Percentiles rank a stretch among this genome's conserved stretches.
These are phyloP conservation scores for Tenualosa thibaudeaui DNA, from an alignment of 2,797 vertebrate genomes.

Conservation along the genomic window DNA sequence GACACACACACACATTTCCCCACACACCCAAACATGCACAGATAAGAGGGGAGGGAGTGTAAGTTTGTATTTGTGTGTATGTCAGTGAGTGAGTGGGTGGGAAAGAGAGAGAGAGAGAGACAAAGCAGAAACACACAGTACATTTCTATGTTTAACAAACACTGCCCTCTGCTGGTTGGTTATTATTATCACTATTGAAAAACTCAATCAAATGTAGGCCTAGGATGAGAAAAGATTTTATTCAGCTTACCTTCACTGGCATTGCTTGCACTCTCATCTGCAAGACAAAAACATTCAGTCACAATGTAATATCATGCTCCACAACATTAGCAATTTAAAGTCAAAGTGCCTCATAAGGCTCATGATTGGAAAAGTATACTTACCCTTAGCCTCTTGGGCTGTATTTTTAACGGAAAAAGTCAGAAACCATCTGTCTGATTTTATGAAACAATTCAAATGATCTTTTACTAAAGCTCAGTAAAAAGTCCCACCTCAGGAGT, in stretches of 20 bases:
- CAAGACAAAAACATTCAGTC: not conserved
- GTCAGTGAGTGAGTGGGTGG: not conserved
- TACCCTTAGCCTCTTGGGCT: not conserved
- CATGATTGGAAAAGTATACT: not conserved
- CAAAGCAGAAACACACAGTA: not conserved
- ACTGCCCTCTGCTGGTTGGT: not conserved
- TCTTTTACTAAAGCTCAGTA: no score
- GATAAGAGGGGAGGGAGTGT: no score
- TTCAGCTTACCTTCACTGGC: slow-evolving; percentile 1
- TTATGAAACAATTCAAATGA: not conserved
- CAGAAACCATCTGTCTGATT: not conserved
- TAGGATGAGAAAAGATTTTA: not conserved
- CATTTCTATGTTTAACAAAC: not conserved
- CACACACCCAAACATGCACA: not conserved
- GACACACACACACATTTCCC: not conserved
- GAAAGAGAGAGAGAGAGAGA: not conserved
- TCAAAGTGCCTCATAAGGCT: no score
- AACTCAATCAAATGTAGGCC: not conserved
- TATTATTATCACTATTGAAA: no score
- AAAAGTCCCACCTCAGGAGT: no score
- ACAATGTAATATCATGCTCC: not conserved
- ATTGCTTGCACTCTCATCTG: slow-evolving; percentile 9
- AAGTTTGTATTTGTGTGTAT: not conserved
- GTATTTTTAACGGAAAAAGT: not conserved
- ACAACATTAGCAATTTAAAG: not conserved